A percentile compares a stretch with the other conserved stretches of the same genome.
Conservation (phyloP, 2,797 vertebrate species). For the Odontamblyopus rebecca region DNA sequence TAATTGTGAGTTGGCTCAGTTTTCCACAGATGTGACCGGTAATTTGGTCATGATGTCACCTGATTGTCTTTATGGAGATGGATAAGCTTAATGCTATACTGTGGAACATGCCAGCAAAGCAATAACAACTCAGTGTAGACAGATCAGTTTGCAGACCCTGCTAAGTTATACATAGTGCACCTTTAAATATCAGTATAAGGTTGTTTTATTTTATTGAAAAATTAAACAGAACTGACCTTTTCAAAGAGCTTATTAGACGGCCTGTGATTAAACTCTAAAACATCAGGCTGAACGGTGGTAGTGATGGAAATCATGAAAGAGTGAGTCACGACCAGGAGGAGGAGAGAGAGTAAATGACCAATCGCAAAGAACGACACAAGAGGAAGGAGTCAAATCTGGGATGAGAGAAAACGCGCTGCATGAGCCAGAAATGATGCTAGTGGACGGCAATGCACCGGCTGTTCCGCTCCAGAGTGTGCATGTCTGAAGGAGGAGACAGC, state of each 20-base stretch:
- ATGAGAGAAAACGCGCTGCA: slow-evolving; percentile 42
- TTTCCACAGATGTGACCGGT: no score
- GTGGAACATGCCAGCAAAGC: no score
- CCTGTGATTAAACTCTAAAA: slow-evolving; percentile 3
- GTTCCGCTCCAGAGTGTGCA: slow-evolving; percentile 54
- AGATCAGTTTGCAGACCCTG: no score
- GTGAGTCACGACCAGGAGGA: slow-evolving; percentile 41
- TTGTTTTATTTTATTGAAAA: background rate
- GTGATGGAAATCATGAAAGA: slow-evolving; percentile 32
- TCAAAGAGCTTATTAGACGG: background rate
- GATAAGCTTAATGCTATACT: no score
- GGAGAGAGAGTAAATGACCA: slow-evolving; percentile 22
- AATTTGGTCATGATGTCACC: no score
- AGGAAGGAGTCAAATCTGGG: slow-evolving; percentile 5
- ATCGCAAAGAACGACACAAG: slow-evolving; percentile 31
- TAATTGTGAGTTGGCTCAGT: no score
- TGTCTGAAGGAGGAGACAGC: slow-evolving; percentile 50
- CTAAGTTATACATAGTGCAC: no score
- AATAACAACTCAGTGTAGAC: no score
- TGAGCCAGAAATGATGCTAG: slow-evolving; percentile 28
- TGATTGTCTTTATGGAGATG: no score
- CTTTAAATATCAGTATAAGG: background rate
- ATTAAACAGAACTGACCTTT: background rate
- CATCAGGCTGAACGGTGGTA: slow-evolving; percentile 26
- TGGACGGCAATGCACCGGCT: slow-evolving; percentile 34